Percentiles rank a stretch among this genome's conserved stretches.
Evolutionary conservation across 2,113 vertebrate species (phyloP).

Genomic region (Circaetus cinerascens): DNA sequence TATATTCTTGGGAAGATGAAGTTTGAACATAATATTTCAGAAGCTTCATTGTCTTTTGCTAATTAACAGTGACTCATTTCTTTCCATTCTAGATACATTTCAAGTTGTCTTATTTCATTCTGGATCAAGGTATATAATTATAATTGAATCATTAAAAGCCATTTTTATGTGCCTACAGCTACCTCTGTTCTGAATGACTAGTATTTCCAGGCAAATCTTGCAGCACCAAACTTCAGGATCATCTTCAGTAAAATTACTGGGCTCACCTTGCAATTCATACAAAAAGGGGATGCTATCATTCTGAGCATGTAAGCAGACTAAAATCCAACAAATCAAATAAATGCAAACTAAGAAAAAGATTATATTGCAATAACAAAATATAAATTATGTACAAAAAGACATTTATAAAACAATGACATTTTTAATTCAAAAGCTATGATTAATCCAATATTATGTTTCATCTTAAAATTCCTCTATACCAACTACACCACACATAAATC

Average conservation of each 20-base stretch:
- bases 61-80: constrained; percentile 43
- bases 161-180: background rate
- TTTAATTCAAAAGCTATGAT: background rate
- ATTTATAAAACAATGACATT: background rate
- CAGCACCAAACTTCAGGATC: background rate
- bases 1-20: background rate
- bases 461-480: background rate
- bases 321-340: background rate
- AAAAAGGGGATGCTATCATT: background rate
- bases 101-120: constrained; percentile 1
- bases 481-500: background rate
- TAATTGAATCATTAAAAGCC: background rate
- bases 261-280: background rate
- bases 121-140: background rate
- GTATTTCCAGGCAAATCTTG: background rate
- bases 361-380: background rate
- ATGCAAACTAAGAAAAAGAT: background rate
- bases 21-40: constrained; percentile 46
- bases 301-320: background rate
- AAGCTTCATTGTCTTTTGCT: constrained; percentile 15
- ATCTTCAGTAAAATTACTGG: background rate
- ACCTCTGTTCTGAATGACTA: background rate
- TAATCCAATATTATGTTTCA: background rate
- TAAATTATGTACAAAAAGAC: background rate
- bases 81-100: constrained; percentile 4